phyloP scores from a whole-genome alignment of 2,113 vertebrate genomes.

The Phodopus roborovskii region DNA sequence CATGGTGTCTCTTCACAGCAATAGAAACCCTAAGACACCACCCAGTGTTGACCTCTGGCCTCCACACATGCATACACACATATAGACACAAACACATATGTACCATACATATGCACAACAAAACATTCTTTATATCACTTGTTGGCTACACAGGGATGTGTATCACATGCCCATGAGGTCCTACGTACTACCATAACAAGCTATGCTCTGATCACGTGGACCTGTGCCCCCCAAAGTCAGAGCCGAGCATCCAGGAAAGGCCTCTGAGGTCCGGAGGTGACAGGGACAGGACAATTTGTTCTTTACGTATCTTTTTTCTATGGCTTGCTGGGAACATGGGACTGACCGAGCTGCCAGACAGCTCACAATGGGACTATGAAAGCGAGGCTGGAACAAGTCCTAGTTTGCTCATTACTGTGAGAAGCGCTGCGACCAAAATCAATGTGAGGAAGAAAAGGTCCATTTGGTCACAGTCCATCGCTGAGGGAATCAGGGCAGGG shows the following conservation, averaged over 20 bases:
- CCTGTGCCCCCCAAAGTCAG: fast-evolving
- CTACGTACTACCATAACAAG: fast-evolving
- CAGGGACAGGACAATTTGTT: fast-evolving
- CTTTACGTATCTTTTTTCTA: not conserved
- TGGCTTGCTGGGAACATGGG: not conserved
- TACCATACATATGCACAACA: not conserved
- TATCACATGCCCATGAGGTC: fast-evolving
- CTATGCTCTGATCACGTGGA: not conserved
- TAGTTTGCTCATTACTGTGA: not conserved
- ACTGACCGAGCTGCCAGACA: not conserved
- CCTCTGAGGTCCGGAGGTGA: not conserved
- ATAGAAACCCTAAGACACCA: not conserved
- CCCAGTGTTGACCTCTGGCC: not conserved
- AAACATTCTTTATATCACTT: not conserved
- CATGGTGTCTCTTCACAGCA: not conserved
- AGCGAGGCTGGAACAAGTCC: not conserved
- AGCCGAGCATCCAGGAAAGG: fast-evolving
- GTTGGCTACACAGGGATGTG: fast-evolving
- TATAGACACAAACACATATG: not conserved
- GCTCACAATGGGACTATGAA: too few relatives aligned
- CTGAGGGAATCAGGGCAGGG: not conserved
- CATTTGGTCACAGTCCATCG: not conserved
- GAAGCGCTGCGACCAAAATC: not conserved
- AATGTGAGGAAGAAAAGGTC: not conserved
- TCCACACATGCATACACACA: not conserved